These are phyloP conservation scores for Lasiurus borealis DNA, from an alignment of 2,113 vertebrate species.

Conservation along the genomic window DNA sequence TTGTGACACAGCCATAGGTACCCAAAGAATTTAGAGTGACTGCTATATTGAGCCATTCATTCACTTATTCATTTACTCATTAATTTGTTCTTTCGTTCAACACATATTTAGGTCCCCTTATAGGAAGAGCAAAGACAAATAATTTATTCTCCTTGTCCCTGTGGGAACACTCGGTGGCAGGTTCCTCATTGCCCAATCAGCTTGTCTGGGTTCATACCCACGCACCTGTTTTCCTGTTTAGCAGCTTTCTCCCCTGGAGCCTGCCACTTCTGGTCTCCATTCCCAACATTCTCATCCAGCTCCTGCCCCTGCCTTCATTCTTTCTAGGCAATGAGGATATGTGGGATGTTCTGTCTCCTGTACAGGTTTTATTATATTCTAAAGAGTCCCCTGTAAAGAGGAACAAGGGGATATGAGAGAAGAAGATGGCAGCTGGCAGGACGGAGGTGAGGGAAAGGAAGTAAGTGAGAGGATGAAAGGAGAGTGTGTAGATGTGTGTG, in stretches of 20 bases:
- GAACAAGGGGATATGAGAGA: too few species aligned
- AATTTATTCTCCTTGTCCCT: not conserved
- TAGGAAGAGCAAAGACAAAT: not conserved
- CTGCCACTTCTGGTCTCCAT: not conserved
- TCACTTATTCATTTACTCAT: not conserved
- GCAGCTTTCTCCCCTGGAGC: not conserved
- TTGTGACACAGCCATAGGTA: not conserved
- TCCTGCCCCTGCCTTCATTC: not conserved
- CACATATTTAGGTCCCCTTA: not conserved
- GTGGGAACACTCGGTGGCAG: not conserved
- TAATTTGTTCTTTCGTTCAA: not conserved
- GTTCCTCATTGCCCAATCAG: not conserved
- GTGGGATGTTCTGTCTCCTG: not conserved
- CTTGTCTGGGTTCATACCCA: not conserved
- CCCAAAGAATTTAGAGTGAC: not conserved
- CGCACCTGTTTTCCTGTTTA: not conserved
- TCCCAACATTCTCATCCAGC: not conserved
- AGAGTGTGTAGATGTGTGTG: too few species aligned
- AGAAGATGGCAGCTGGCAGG: too few species aligned
- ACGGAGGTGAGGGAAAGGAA: too few species aligned
- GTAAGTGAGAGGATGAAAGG: too few species aligned
- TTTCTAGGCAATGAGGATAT: not conserved
- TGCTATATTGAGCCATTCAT: not conserved
- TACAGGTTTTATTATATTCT: not conserved
- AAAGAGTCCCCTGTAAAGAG: not conserved